phyloP scores from a whole-genome alignment of 2,888 invertebrate genomes.

The Cryptus armator region DNA sequence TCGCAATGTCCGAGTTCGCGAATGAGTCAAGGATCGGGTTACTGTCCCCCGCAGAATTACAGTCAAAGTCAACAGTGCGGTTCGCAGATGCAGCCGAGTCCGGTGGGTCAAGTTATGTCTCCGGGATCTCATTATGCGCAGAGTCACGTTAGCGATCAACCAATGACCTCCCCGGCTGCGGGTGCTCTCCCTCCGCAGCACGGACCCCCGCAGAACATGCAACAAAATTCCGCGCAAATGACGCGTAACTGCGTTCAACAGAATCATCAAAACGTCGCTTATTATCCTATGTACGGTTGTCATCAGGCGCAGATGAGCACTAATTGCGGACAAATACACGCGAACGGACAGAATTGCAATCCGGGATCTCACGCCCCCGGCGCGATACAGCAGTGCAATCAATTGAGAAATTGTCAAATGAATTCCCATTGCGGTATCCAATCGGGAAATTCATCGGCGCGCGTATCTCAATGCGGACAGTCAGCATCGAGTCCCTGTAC shows the following conservation, averaged over 20 bases:
- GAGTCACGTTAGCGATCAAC: conserved; percentile 82
- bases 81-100: conserved; percentile 76
- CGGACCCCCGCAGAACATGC: conserved; percentile 77
- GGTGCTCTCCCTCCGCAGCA: conserved; percentile 82
- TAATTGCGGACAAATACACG: conserved; percentile 73
- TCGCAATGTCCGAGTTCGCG: conserved; percentile 81
- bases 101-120: conserved; percentile 81
- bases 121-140: conserved; percentile 82
- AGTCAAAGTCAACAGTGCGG: conserved; percentile 75
- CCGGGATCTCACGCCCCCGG: conserved; percentile 69
- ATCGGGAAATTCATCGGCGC: conserved; percentile 85
- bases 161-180: conserved; percentile 82
- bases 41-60: conserved; percentile 80
- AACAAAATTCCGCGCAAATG: conserved; percentile 81
- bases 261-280: conserved; percentile 73
- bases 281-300: conserved; percentile 80
- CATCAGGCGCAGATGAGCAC: conserved; percentile 76
- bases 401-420: conserved; percentile 77
- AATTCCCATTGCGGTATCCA: conserved; percentile 82
- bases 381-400: conserved; percentile 47
- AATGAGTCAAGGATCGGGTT: conserved; percentile 77
- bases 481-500: conserved; percentile 68
- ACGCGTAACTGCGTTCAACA: conserved; percentile 80
- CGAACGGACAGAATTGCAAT: conserved; percentile 72
- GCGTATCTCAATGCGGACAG: conserved; percentile 79